Percentiles rank a stretch among this genome's conserved stretches.
Conservation (phyloP, 2,797 vertebrate genomes). For the Platyrinchus mystaceus region DNA sequence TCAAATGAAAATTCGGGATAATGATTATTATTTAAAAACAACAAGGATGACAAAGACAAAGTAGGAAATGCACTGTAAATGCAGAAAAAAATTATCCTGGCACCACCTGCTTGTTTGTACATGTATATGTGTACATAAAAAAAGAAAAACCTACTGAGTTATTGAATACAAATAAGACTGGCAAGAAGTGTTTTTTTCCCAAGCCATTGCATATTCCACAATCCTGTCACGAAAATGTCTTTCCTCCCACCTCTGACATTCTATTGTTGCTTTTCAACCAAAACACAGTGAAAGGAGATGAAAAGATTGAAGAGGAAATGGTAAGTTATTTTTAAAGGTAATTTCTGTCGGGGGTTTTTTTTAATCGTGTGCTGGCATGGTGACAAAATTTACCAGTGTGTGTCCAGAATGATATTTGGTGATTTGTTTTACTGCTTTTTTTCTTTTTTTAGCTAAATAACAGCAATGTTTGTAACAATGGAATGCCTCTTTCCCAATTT, state of each 20-base stretch:
- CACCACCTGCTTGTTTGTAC: not conserved
- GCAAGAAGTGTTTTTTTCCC: not conserved
- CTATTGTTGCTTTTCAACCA: conserved; percentile 43
- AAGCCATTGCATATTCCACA: not conserved
- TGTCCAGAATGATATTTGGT: not conserved
- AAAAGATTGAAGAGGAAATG: conserved; percentile 13
- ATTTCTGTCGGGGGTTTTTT: not conserved
- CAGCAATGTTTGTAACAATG: not conserved
- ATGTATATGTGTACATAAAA: conserved; percentile 1
- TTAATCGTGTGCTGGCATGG: not conserved
- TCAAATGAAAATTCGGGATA: not conserved
- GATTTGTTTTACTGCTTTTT: not conserved
- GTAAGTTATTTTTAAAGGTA: conserved; percentile 23
- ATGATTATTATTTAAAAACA: not conserved
- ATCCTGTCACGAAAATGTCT: not conserved
- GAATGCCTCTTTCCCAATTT: not conserved
- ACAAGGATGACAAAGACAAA: not conserved
- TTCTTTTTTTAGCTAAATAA: not conserved
- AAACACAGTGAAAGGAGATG: conserved; percentile 32
- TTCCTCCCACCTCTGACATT: conserved; percentile 20
- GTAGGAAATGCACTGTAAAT: not conserved
- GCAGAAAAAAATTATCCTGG: not conserved
- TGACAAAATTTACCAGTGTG: not conserved
- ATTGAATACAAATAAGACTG: conserved; percentile 21
- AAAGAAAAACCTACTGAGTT: not conserved